These are phyloP conservation scores for Thunnus albacares DNA, from an alignment of 2,797 vertebrate species.

Conservation along the genomic window DNA sequence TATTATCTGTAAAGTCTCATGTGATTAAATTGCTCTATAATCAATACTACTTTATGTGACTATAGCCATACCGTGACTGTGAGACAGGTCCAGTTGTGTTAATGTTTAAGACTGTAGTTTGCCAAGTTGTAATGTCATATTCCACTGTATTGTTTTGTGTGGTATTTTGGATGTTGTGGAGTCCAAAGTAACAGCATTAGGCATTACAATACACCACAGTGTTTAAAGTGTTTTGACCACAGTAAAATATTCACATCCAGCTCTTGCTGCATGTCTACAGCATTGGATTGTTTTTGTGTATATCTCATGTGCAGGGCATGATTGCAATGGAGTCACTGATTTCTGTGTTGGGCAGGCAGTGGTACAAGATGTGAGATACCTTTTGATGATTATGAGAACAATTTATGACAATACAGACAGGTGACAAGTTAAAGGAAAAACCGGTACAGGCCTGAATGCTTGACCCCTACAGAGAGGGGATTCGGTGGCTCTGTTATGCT, in stretches of 20 bases:
- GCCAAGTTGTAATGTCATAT: neutral
- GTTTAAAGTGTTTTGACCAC: neutral
- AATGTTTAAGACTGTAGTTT: neutral
- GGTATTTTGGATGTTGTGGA: too few relatives aligned
- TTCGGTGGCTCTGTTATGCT: too few relatives aligned
- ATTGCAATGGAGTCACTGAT: neutral
- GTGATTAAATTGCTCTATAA: neutral
- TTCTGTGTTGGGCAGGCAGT: neutral
- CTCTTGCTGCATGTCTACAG: too few relatives aligned
- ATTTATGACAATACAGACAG: too few relatives aligned
- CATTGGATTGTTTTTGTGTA: too few relatives aligned
- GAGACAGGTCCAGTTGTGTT: neutral
- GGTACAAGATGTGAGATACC: neutral
- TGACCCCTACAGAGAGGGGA: too few relatives aligned
- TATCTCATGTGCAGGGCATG: neutral
- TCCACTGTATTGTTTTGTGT: too few relatives aligned
- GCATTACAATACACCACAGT: neutral
- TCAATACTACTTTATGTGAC: neutral
- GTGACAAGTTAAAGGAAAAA: too few relatives aligned
- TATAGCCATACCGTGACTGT: too few relatives aligned
- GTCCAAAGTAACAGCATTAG: neutral
- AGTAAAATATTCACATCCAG: neutral
- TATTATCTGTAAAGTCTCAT: neutral
- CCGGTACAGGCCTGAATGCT: too few relatives aligned
- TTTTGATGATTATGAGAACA: neutral